These are phyloP conservation scores for Ahaetulla prasina DNA, from an alignment of 2,113 vertebrate genomes.

Conservation along the genomic window DNA sequence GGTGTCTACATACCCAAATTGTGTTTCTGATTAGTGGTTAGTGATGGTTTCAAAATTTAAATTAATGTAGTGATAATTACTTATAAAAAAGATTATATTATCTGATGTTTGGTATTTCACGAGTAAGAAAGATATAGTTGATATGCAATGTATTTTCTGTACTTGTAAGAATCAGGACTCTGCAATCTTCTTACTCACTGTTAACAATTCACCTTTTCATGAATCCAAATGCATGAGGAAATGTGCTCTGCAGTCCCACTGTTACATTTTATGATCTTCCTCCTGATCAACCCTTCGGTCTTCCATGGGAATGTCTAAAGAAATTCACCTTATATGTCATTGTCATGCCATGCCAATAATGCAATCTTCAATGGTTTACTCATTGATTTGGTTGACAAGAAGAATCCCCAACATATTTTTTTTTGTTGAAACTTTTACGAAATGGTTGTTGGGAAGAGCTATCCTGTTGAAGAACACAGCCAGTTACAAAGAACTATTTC, in stretches of 20 bases:
- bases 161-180: background rate
- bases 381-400: background rate
- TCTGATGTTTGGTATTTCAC: background rate
- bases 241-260: background rate
- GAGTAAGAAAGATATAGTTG: background rate
- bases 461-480: background rate
- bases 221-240: background rate
- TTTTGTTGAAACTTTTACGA: background rate
- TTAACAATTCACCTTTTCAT: background rate
- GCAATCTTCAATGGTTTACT: background rate
- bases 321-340: background rate
- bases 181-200: background rate
- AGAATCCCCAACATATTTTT: background rate
- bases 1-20: constrained; percentile 31
- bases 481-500: background rate
- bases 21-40: constrained; percentile 32
- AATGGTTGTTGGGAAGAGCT: background rate
- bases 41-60: background rate
- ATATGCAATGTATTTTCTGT: background rate
- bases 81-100: background rate
- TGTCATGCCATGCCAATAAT: background rate
- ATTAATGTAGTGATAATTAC: background rate
- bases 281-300: background rate
- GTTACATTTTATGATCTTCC: background rate
- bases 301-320: background rate